Evolutionary conservation across 1,140 invertebrate species (phyloP).

Genomic region (Melipona quadrifasciata): DNA sequence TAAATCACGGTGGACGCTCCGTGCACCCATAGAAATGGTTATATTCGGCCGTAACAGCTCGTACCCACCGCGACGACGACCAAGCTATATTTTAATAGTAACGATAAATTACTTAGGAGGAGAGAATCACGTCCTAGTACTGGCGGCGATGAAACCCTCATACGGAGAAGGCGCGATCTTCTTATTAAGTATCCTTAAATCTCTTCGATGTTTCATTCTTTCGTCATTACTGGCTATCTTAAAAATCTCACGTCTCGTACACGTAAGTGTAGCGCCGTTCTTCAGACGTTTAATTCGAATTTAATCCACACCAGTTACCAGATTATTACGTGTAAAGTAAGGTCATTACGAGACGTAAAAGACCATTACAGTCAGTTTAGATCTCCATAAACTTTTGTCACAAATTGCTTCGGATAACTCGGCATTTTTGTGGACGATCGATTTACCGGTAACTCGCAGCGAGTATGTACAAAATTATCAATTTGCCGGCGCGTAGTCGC

Average conservation of each 20-base stretch:
- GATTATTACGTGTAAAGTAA: background rate
- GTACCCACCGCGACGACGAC: conserved; percentile 77
- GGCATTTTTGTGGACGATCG: background rate
- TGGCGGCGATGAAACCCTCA: conserved; percentile 73
- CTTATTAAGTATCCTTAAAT: conserved; percentile 33
- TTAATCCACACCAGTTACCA: background rate
- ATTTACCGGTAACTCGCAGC: background rate
- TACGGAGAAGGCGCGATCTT: conserved; percentile 63
- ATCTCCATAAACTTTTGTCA: background rate
- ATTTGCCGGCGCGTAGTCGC: background rate
- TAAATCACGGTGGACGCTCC: conserved; percentile 79
- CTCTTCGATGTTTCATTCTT: background rate
- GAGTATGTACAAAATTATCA: conserved; percentile 6
- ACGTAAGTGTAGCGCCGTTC: too few relatives aligned
- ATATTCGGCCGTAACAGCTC: conserved; percentile 78
- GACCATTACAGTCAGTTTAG: background rate
- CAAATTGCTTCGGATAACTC: background rate
- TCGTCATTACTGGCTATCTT: too few relatives aligned
- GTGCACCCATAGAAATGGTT: conserved; percentile 79
- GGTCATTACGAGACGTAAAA: background rate
- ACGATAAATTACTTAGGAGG: conserved; percentile 78
- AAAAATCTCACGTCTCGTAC: too few relatives aligned
- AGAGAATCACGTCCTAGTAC: conserved; percentile 68
- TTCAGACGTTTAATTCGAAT: too few relatives aligned
- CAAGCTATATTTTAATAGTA: conserved; percentile 79